phyloP scores from a whole-genome alignment of 30 jellyfish, hydroid and myxozoan species.

The Aurelia sp. region DNA sequence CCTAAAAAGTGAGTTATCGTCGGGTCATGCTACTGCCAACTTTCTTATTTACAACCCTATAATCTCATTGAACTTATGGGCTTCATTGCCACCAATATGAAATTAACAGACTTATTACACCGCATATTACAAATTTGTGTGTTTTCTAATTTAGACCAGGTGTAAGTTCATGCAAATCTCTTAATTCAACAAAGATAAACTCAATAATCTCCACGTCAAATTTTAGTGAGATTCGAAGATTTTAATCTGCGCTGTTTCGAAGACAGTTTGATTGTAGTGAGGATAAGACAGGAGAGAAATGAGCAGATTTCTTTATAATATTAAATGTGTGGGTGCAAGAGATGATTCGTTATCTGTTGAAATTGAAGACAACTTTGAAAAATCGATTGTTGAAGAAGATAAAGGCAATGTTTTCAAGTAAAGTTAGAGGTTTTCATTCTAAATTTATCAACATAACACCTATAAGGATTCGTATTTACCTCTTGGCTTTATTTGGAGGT shows the following conservation, averaged over 20 bases:
- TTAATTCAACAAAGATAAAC: constrained; percentile 59
- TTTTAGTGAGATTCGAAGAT: constrained; percentile 60
- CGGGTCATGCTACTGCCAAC: constrained; percentile 64
- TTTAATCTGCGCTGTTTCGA: constrained; percentile 45
- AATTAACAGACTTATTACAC: constrained; percentile 55
- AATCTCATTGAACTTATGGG: constrained; percentile 61
- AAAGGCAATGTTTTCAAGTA: background rate
- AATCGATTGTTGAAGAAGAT: background rate
- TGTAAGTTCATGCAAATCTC: constrained; percentile 31
- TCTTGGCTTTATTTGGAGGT: background rate
- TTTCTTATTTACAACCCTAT: constrained; percentile 31
- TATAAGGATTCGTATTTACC: too few species aligned
- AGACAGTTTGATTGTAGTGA: background rate
- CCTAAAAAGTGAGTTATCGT: constrained; percentile 62
- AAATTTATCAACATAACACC: too few species aligned
- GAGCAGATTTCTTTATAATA: background rate
- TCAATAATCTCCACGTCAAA: constrained; percentile 60
- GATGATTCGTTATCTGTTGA: background rate
- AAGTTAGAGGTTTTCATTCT: background rate
- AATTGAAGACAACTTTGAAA: background rate
- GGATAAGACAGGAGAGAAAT: background rate
- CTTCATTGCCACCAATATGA: constrained; percentile 59
- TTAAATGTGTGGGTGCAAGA: background rate
- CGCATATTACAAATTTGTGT: constrained; percentile 59
- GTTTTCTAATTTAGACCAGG: constrained; percentile 47